A percentile compares a stretch with the other conserved stretches of the same genome.
phyloP scores from a whole-genome alignment of 2,113 vertebrate species.

The Brachyistius frenatus region DNA sequence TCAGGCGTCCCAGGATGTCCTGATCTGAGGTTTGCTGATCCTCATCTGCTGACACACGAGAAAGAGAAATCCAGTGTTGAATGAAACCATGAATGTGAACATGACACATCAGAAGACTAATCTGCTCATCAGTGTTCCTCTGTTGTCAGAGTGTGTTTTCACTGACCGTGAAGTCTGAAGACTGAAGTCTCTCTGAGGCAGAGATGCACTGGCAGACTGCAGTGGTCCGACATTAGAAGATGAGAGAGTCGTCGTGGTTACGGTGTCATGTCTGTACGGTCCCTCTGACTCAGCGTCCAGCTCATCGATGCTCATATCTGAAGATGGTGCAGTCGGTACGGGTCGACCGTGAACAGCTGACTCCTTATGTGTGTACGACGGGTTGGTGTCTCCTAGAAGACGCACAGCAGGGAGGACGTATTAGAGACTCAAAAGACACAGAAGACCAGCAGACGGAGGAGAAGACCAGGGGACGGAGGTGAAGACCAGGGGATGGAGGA shows the following conservation, averaged over 20 bases:
- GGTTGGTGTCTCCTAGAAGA: neutral
- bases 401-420: too few species aligned
- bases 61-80: neutral
- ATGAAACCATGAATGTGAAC: too few species aligned
- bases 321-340: neutral
- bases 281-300: too few species aligned
- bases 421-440: too few species aligned
- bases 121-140: too few species aligned
- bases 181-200: neutral
- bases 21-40: conserved; percentile 26
- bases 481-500: too few species aligned
- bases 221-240: neutral
- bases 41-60: conserved; percentile 10
- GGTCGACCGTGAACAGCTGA: neutral
- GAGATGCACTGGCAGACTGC: too few species aligned
- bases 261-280: neutral
- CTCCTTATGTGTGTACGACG: neutral
- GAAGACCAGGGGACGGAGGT: too few species aligned
- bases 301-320: too few species aligned
- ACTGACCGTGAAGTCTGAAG: conserved; percentile 18
- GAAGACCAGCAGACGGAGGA: too few species aligned
- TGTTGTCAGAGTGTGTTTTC: neutral
- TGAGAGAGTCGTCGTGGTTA: too few species aligned
- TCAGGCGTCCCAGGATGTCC: conserved; percentile 15
- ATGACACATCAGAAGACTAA: too few species aligned